Evolutionary conservation across 2,113 vertebrate species (phyloP), one percentile per base, ranked within the genome.

Genomic region (Centropus bengalensis): DNA sequence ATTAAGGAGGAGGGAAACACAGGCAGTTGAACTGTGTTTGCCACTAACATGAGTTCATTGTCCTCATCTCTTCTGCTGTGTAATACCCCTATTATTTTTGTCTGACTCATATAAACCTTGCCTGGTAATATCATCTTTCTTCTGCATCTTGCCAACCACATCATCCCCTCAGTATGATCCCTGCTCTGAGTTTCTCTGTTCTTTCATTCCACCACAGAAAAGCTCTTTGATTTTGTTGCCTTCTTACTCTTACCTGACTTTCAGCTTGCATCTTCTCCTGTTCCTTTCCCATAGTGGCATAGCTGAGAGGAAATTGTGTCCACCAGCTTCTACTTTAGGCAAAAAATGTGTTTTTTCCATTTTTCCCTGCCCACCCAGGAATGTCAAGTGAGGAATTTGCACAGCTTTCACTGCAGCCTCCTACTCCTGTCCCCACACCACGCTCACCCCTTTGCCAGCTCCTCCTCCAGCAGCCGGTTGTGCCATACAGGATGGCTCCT

Each of bases 91-190:
- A 2, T 91, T 94, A 74, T 74, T 93, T 67, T 91, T 2, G 0
- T 82, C 67, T 92, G 89, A 91, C 75, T 93, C 85, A 76, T 68
- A 60, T 33, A 94, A 91, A 67, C 71, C 38, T n/a, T 85, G 63
- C 11, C 36, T 56, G n/a, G 45, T 89, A 86, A 68, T 59, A 84
- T 33, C 21, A 71, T 70, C 71, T 82, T 92, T 32, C n/a, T 87
- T 80, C 58, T 32, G 22, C 55, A 55, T 77, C 78, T 77, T 91
- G 89, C 75, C 93, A 91, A 70, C 20, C 20, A 20, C 38, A 9
- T 55, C 51, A 32, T 66, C 23, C 51, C 40, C 38, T 89, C 62
- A 33, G 52, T 52, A 33, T 16, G 26, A 77, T 52, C 33, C 47
- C 23, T 44, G 67, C 58, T 77, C 32, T 54, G 55, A 59, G 42